These are phyloP conservation scores for Parthenolecanium corni DNA, from an alignment of 2,888 invertebrate species.

Conservation along the genomic window DNA sequence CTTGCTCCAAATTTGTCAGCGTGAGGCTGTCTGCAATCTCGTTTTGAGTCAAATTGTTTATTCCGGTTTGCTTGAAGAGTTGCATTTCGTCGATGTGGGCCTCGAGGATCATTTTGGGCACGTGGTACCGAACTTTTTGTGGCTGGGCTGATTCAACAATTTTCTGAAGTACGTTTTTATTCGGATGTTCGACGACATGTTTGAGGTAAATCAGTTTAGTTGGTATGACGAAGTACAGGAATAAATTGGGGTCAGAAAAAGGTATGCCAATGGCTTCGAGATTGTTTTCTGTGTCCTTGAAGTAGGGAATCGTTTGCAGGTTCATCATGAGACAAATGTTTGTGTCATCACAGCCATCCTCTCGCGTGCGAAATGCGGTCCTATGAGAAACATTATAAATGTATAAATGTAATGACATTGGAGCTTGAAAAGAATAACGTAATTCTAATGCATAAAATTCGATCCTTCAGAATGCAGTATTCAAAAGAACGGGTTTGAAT, in stretches of 20 bases:
- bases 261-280: not conserved
- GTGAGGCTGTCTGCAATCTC: not conserved
- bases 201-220: not conserved
- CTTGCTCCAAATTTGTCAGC: not conserved
- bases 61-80: not conserved
- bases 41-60: not conserved
- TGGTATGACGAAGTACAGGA: not conserved
- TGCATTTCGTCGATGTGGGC: not conserved
- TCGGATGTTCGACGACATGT: not conserved
- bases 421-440: too few relatives aligned
- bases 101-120: not conserved
- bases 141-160: not conserved
- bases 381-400: not conserved
- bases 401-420: too few relatives aligned
- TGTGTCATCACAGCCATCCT: constrained; percentile 1
- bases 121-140: not conserved
- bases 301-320: not conserved
- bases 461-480: too few relatives aligned
- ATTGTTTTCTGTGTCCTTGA: not conserved
- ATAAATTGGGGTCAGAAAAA: not conserved
- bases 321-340: constrained; percentile 6
- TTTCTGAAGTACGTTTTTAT: not conserved
- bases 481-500: too few relatives aligned
- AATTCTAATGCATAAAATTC: too few relatives aligned
- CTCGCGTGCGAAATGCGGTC: constrained; percentile 6